Conservation (phyloP, 2,113 vertebrate species). For the Okapia johnstoni region DNA sequence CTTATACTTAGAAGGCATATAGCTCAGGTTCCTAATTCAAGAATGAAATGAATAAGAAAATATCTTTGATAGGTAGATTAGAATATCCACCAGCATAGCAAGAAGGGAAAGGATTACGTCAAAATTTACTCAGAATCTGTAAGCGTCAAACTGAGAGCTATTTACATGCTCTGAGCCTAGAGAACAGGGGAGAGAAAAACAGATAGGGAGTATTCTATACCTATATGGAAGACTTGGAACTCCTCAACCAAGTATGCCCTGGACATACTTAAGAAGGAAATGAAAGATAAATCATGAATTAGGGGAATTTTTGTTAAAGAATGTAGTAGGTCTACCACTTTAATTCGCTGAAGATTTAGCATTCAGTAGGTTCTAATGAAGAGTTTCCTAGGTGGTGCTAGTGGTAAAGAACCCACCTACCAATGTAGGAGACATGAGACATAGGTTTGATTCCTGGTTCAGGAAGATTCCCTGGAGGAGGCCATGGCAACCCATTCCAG, state of each 20-base stretch:
- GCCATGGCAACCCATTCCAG: neutral
- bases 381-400: neutral
- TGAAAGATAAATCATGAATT: neutral
- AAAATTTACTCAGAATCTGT: neutral
- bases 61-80: neutral
- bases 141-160: neutral
- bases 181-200: neutral
- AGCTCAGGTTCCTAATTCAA: neutral
- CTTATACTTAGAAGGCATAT: neutral
- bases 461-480: neutral
- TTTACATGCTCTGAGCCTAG: neutral
- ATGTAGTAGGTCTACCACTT: neutral
- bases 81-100: neutral
- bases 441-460: neutral
- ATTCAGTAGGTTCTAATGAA: neutral
- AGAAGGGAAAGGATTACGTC: neutral
- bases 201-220: neutral
- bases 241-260: neutral
- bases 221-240: neutral
- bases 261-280: neutral
- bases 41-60: neutral
- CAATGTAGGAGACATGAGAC: neutral
- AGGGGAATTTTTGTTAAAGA: neutral
- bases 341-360: neutral
- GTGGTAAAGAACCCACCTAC: neutral